Conservation (phyloP, 1,140 invertebrate genomes). For the Monomorium pharaonis region DNA sequence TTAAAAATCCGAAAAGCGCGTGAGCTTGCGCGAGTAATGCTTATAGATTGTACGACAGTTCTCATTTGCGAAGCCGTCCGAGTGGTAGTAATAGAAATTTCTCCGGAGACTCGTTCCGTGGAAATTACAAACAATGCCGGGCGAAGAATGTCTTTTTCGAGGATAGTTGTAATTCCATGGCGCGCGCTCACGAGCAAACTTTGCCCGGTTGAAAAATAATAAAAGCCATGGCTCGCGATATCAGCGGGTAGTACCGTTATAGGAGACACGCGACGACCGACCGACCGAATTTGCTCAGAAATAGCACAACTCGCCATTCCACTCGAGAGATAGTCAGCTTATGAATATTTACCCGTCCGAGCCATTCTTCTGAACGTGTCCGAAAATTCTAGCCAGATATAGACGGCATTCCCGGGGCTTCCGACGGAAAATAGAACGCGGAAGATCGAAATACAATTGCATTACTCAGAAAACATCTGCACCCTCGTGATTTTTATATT, state of each 20-base stretch:
- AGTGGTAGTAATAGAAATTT: slow-evolving; percentile 42
- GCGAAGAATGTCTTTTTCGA: slow-evolving; percentile 50
- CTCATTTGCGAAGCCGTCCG: slow-evolving; percentile 26
- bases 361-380: background rate
- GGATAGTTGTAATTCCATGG: slow-evolving; percentile 40
- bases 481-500: background rate
- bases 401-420: slow-evolving; percentile 12
- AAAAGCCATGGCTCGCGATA: slow-evolving; percentile 33
- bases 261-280: slow-evolving; percentile 46
- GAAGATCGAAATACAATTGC: background rate
- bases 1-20: background rate
- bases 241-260: slow-evolving; percentile 18
- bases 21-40: background rate
- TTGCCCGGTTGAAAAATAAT: slow-evolving; percentile 47
- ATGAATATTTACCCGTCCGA: slow-evolving; percentile 46
- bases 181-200: slow-evolving; percentile 18
- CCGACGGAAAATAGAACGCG: background rate
- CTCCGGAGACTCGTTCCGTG: slow-evolving; percentile 39
- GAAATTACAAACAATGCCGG: slow-evolving; percentile 52
- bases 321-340: slow-evolving; percentile 35
- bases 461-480: background rate
- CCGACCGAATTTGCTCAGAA: slow-evolving; percentile 46
- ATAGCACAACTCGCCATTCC: slow-evolving; percentile 24
- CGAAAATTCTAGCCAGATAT: background rate
- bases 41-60: slow-evolving; percentile 15